These are phyloP conservation scores for Polydrusus cervinus DNA, from an alignment of 2,888 invertebrate genomes.

Conservation along the genomic window DNA sequence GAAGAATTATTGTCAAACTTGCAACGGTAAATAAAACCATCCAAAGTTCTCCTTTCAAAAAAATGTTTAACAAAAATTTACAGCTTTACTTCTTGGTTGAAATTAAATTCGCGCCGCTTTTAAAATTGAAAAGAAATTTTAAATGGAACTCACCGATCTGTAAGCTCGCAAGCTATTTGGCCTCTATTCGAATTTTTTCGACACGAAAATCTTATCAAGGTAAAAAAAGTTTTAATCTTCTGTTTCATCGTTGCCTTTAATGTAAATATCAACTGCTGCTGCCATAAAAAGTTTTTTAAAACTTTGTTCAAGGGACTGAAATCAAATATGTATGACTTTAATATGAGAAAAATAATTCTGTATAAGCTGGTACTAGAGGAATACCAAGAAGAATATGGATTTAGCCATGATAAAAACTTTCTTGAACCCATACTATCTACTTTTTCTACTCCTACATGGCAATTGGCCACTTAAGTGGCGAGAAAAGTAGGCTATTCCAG, in stretches of 20 bases:
- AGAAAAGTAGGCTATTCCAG: no score
- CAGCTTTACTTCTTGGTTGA: background rate
- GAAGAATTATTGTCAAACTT: no score
- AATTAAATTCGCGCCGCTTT: slow-evolving; percentile 11
- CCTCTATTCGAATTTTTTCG: slow-evolving; percentile 16
- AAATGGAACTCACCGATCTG: slow-evolving; percentile 11
- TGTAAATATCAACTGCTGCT: slow-evolving; percentile 6
- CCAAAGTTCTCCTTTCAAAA: background rate
- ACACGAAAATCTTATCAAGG: slow-evolving; percentile 10
- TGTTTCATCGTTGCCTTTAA: slow-evolving; percentile 12
- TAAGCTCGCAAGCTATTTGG: slow-evolving; percentile 13
- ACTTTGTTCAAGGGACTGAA: background rate
- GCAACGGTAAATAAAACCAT: background rate
- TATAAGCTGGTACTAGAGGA: background rate
- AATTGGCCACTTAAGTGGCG: no score
- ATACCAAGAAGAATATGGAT: no score
- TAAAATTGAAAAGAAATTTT: slow-evolving; percentile 17
- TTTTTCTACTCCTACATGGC: no score
- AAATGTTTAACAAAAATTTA: background rate
- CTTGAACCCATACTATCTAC: no score
- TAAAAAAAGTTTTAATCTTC: slow-evolving; percentile 16
- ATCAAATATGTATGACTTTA: slow-evolving; percentile 8
- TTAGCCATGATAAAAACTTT: no score
- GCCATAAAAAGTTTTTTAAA: background rate
- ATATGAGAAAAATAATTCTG: background rate